Evolutionary conservation across 1,140 invertebrate genomes (phyloP).

Genomic region (Coenobita brevimanus): DNA sequence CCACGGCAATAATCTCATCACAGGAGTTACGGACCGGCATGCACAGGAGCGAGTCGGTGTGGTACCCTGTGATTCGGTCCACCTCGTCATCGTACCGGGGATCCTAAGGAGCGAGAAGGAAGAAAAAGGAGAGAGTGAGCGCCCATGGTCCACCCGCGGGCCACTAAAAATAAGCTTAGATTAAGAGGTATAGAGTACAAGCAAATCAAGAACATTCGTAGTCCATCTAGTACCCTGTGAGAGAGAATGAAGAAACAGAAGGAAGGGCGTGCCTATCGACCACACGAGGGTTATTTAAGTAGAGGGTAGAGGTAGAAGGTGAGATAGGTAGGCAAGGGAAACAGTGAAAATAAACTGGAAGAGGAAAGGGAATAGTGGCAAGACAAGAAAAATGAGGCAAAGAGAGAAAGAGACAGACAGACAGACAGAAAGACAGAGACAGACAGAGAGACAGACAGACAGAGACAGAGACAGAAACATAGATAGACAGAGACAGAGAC

Average conservation of each 20-base stretch:
- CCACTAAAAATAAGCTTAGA: not conserved
- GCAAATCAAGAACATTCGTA: too few relatives aligned
- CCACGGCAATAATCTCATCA: conserved; percentile 75
- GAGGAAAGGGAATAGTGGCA: too few relatives aligned
- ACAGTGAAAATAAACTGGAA: too few relatives aligned
- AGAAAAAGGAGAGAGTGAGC: not conserved
- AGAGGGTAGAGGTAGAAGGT: not conserved
- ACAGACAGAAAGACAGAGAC: too few relatives aligned
- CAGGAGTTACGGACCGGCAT: conserved; percentile 75
- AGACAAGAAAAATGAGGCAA: not conserved
- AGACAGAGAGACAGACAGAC: conserved; percentile 2
- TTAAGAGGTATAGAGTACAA: too few relatives aligned
- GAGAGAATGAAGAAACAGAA: too few relatives aligned
- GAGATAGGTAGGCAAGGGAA: not conserved
- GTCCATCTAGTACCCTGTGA: too few relatives aligned
- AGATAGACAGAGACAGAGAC: too few relatives aligned
- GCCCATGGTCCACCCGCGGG: not conserved
- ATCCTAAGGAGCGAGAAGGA: conserved; percentile 70
- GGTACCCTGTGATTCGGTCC: conserved; percentile 75
- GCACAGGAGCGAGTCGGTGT: conserved; percentile 75
- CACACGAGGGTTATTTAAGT: too few relatives aligned
- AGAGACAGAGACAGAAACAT: too few relatives aligned
- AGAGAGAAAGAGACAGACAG: not conserved
- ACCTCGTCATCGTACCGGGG: conserved; percentile 75
- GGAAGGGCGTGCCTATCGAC: too few relatives aligned